Conservation (phyloP, 2,113 vertebrate genomes). For the Pangasianodon gigas region DNA sequence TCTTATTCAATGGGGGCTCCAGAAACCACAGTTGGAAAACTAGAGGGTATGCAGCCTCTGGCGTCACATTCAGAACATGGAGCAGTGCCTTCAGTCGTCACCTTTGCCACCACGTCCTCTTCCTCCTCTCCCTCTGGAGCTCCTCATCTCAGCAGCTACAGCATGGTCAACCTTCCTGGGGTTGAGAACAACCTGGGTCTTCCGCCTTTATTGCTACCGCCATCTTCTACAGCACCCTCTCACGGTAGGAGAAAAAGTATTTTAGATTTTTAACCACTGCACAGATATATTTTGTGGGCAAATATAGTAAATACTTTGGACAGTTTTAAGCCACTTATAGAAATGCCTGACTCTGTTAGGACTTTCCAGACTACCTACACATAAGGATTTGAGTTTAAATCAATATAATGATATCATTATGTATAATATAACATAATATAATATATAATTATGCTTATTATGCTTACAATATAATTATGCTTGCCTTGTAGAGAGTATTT, state of each 20-base stretch:
- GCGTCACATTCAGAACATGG: constrained; percentile 52
- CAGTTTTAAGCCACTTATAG: neutral
- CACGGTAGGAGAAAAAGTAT: constrained; percentile 74
- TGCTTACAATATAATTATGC: neutral
- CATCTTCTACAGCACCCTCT: constrained; percentile 84
- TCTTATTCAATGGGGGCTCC: constrained; percentile 49
- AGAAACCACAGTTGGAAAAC: constrained; percentile 48
- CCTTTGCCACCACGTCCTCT: constrained; percentile 79
- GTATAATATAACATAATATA: neutral
- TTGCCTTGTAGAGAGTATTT: neutral
- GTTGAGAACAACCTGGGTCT: constrained; percentile 86
- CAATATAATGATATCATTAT: neutral
- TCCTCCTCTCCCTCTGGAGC: constrained; percentile 63
- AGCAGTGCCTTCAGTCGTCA: constrained; percentile 73
- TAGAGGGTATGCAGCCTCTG: constrained; percentile 49
- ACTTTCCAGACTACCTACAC: neutral
- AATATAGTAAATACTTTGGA: neutral
- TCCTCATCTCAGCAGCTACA: constrained; percentile 92
- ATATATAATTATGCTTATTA: neutral
- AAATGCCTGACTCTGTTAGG: neutral
- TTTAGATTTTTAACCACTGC: neutral
- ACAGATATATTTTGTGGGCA: neutral
- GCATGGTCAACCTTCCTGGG: constrained; percentile 89
- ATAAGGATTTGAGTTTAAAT: neutral
- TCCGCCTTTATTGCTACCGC: constrained; percentile 88